Evolutionary conservation across 2,888 invertebrate species (phyloP).

Genomic region (Heliconius charithonia): DNA sequence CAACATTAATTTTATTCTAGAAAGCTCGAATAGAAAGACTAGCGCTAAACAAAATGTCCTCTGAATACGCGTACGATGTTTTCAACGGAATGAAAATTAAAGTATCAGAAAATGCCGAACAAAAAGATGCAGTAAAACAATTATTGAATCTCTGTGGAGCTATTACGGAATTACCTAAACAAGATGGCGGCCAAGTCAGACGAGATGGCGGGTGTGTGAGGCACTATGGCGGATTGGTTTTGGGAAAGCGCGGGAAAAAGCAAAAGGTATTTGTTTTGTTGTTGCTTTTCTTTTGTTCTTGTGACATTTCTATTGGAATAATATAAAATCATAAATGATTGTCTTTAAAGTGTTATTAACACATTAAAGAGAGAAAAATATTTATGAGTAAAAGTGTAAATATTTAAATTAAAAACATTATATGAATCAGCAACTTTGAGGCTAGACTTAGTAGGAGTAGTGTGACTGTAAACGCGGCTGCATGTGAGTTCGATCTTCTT

Average conservation of each 20-base stretch:
- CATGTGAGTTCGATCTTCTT: too few species aligned
- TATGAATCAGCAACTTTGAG: too few species aligned
- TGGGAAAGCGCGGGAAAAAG: conserved; percentile 43
- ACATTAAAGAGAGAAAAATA: too few species aligned
- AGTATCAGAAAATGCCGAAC: conserved; percentile 56
- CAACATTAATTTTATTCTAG: conserved; percentile 54
- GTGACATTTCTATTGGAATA: neutral
- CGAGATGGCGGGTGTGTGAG: conserved; percentile 40
- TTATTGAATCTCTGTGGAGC: conserved; percentile 71
- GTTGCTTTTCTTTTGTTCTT: neutral
- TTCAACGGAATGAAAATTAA: conserved; percentile 66
- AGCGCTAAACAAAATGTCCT: conserved; percentile 59
- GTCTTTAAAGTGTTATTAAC: too few species aligned
- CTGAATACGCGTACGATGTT: conserved; percentile 71
- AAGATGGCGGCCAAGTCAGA: conserved; percentile 44
- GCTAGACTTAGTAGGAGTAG: too few species aligned
- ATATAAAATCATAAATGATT: too few species aligned
- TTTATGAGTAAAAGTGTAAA: too few species aligned
- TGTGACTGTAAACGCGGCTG: too few species aligned
- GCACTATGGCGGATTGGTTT: conserved; percentile 43
- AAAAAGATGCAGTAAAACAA: conserved; percentile 59
- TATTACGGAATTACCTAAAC: conserved; percentile 38
- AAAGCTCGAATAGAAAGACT: conserved; percentile 71
- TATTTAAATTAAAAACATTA: too few species aligned
- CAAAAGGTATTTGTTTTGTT: conserved; percentile 41